Base-by-base conservation (phyloP, 2,888 invertebrate genomes). In the Netelia melanura region DNA sequence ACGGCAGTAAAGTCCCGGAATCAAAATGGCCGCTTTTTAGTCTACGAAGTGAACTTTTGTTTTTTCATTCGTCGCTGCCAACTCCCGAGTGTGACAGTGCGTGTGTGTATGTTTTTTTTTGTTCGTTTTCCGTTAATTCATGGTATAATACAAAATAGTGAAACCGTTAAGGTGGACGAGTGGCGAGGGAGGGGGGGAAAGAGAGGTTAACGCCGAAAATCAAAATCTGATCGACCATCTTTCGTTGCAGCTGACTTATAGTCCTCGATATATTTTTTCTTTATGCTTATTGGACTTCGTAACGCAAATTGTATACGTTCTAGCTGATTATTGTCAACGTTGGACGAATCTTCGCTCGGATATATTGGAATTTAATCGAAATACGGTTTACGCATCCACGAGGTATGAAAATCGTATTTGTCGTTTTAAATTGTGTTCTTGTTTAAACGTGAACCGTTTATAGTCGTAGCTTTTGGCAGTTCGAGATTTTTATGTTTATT, bases 1-100 rank as follows among this genome's bases (percentile, higher is more conserved):
- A 79, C 54, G 71, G 71, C 56, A 65, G 79, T 79, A 58, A 72
- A 61, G 62, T 68, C 83, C 43, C 48, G 52, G 74, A 62, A 72
- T 94, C 96, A 97, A 96, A 96, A 97, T 97, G 97, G 97, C 97
- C 96, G 97, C 97, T 96, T 96, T 97, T 96, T 97, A 96, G 96
- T 96, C 91, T 90, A 89, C 91, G 90, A 77, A 70, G 80, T 56
- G 65, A 80, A 30, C 67, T 64, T 62, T 54, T 21, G 21, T 21
- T 81, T 65, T 65, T 64, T 67, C 48, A 56, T 38, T 48, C 64
- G 48, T 48, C 48, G 65, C 71, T 17, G 14, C n/a, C 54, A 78
- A 70, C 11, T 65, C 14, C 11, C 21, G 25, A 21, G 38, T 30
- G 72, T 79, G 64, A 78, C 38, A 38, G 70, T 58, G 65, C 48